A percentile compares a stretch with the other conserved stretches of the same genome.
Evolutionary conservation across 2,797 vertebrate genomes (phyloP).

Genomic region (Spinibarbus caldwelli): DNA sequence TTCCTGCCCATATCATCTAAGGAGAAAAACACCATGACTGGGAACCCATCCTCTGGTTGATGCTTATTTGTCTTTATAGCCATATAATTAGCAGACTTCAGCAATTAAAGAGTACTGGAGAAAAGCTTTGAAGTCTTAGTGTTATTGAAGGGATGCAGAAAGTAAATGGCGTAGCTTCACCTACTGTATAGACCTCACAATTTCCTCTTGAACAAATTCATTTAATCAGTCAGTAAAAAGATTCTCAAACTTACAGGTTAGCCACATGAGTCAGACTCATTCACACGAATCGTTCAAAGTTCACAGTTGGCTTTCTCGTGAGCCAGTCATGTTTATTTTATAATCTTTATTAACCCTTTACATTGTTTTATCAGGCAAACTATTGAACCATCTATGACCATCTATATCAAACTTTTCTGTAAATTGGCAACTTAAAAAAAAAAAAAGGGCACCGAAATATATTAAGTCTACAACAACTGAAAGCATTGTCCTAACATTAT

Average conservation of each 20-base stretch:
- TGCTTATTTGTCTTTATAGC: constrained; percentile 1
- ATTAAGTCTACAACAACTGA: background rate
- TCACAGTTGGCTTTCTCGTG: background rate
- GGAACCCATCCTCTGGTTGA: background rate
- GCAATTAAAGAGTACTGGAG: background rate
- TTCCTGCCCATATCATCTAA: background rate
- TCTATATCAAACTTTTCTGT: background rate
- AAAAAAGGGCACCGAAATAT: background rate
- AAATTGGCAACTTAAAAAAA: background rate
- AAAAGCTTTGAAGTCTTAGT: background rate
- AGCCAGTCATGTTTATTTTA: background rate
- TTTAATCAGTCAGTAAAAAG: background rate
- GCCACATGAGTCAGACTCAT: background rate
- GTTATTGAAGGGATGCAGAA: background rate
- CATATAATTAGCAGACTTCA: background rate
- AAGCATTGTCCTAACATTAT: background rate
- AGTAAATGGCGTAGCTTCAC: background rate
- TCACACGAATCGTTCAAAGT: background rate
- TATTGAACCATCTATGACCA: background rate
- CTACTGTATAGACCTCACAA: background rate
- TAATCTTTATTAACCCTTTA: background rate
- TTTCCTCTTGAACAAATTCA: background rate
- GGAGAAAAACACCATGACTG: background rate
- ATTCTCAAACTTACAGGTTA: background rate
- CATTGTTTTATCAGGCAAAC: background rate